Base-by-base conservation (phyloP, 2,797 vertebrate genomes). In the Pipistrellus pipistrellus region DNA sequence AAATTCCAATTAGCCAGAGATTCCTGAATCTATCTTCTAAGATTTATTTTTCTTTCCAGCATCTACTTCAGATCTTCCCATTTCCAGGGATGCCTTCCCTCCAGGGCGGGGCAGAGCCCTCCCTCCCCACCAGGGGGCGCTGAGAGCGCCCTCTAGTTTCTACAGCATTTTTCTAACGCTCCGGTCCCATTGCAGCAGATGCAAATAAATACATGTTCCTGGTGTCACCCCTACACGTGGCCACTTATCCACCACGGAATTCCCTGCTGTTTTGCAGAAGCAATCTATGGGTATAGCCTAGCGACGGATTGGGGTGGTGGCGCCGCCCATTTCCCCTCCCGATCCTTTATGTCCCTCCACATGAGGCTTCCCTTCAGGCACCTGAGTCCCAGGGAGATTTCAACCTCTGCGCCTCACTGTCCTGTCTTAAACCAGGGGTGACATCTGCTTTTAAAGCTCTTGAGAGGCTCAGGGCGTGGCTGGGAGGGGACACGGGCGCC, bases 1-100 rank as follows among this genome's bases (percentile, higher is more conserved):
- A 77, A 94, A 96, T 91, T 84, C 32, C 27, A 64, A 30, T 84
- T 87, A 85, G 86, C 18, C 41, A 13, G 46, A 77, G 4, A 80
- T 41, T 88, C 77, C 41, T 89, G 11, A 57, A 59, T 11, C 55
- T 57, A 25, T 51, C 71, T 81, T 55, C 59, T 75, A 92, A 93
- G 92, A 84, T 72, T 44, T 89, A 59, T 25, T 88, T 94, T 88
- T 82, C 66, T 90, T 93, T 84, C 84, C 27, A 38, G 25, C 41
- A 73, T 81, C 59, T 85, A 59, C 30, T 91, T 89, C 44, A 85
- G 27, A 83, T 48, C 89, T 48, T 88, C 69, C n/a, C 38, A 10
- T 10, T 57, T 57, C 55, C 55, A 57, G 8, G 25, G 38, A 23
- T 27, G 3, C 46, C 6, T 53, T 55, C 27, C 15, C 30, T 41